Evolutionary conservation across 2,113 vertebrate species (phyloP).

Genomic region (Nothocercus julius): DNA sequence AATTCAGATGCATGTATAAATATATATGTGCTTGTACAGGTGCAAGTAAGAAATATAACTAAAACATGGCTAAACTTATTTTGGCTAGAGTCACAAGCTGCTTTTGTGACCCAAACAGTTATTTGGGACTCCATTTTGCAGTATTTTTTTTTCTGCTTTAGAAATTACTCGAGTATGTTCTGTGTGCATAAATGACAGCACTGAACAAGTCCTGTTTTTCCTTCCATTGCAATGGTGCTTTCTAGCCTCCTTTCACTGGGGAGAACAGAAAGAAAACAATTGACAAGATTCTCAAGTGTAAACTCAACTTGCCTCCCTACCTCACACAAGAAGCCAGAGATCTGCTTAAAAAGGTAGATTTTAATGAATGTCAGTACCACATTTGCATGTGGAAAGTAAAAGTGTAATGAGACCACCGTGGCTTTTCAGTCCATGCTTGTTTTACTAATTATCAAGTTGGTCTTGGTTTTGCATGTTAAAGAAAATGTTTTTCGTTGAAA

Average conservation of each 20-base stretch:
- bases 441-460: neutral
- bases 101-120: neutral
- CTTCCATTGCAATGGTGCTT: constrained; percentile 2
- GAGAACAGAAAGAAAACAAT: constrained; percentile 98
- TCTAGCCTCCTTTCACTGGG: constrained; percentile 94
- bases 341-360: constrained; percentile 94
- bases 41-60: neutral
- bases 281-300: constrained; percentile 99
- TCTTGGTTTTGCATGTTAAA: neutral
- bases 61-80: neutral
- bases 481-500: constrained; percentile 24
- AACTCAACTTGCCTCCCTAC: constrained; percentile 99
- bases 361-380: neutral
- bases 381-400: neutral
- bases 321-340: constrained; percentile 99
- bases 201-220: constrained; percentile 30
- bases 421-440: neutral
- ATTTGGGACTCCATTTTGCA: neutral
- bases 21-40: neutral
- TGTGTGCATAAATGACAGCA: neutral
- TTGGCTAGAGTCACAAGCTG: neutral
- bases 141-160: neutral
- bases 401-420: neutral
- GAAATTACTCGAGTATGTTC: neutral
- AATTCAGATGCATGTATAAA: constrained; percentile 13